Evolutionary conservation across 2,113 vertebrate species (phyloP), one percentile per base, ranked within the genome.

Genomic region (Ornithorhynchus anatinus): DNA sequence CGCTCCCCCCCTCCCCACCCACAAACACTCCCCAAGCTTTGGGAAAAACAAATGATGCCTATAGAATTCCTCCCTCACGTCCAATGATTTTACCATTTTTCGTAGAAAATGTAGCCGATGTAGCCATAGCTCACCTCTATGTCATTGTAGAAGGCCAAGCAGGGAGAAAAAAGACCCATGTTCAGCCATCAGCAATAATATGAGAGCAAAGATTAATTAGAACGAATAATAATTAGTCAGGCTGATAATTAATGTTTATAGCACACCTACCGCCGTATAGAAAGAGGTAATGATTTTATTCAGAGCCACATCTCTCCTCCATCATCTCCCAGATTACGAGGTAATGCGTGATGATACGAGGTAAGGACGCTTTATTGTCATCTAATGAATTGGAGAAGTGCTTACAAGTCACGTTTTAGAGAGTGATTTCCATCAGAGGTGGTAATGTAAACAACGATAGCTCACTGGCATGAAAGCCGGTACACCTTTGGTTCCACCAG

Each of bases 151-250:
- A 86, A 86, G 13, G 59, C 53, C 77, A 67, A 77, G 42, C 13
- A 15, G 53, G 59, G 20, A 52, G 61, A 80, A 65, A 66, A 69
- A 16, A 7, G 57, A 29, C 37, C 10, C n/a, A 59, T 75, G 25
- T 82, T 67, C 60, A 80, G 52, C 82, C 56, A 88, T 86, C 71
- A 85, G 51, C 51, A 84, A 51, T 81, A 80, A 82, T 74, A 86
- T 50, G 63, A 82, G 77, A 81, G 60, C 53, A 86, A 80, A 88
- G 80, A 81, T 44, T 86, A 69, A 83, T 90, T 84, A 50, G 36
- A 81, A 57, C 59, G 2, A 9, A 80, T 87, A 59, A 51, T 80
- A 86, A 89, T 88, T 89, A 89, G 56, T 87, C 69, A 80, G 78
- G 35, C 7, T 82, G 33, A 77, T 88, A 85, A 79, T 77, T 85